Conservation (phyloP, 2,113 vertebrate species). For the Salvelinus sp. region DNA sequence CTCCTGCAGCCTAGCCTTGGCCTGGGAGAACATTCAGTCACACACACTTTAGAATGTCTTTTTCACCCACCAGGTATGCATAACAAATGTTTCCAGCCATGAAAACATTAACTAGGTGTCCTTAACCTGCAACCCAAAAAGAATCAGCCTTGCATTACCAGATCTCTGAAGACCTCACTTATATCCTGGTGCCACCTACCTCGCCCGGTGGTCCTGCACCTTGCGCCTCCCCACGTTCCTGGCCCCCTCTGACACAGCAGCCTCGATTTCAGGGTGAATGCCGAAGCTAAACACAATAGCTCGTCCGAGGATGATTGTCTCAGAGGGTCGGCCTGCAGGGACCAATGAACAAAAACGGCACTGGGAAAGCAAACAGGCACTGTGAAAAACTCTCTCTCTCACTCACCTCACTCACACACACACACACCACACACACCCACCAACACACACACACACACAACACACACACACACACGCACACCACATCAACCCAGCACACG, state of each 20-base stretch:
- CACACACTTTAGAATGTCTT: not conserved
- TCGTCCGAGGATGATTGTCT: constrained; percentile 70
- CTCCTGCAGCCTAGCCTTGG: constrained; percentile 88
- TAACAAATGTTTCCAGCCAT: no score
- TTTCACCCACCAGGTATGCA: no score
- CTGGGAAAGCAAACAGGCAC: no score
- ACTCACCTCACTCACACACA: no score
- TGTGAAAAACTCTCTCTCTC: no score
- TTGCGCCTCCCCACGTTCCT: constrained; percentile 83
- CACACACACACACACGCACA: constrained; percentile 47
- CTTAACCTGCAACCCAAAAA: no score
- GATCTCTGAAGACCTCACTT: no score
- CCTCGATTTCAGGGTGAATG: constrained; percentile 84
- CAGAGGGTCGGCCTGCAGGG: constrained; percentile 50
- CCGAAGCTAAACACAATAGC: constrained; percentile 82
- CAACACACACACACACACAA: no score
- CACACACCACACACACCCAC: no score
- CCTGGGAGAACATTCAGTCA: constrained; percentile 65
- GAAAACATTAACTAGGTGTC: no score
- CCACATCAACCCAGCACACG: no score
- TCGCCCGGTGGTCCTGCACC: constrained; percentile 88
- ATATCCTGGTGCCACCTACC: constrained; percentile 67
- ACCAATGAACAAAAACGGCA: not conserved
- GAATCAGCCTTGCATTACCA: no score
- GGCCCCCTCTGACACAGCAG: constrained; percentile 85